Conservation (phyloP, 1,140 invertebrate species). For the Zophobas morio region DNA sequence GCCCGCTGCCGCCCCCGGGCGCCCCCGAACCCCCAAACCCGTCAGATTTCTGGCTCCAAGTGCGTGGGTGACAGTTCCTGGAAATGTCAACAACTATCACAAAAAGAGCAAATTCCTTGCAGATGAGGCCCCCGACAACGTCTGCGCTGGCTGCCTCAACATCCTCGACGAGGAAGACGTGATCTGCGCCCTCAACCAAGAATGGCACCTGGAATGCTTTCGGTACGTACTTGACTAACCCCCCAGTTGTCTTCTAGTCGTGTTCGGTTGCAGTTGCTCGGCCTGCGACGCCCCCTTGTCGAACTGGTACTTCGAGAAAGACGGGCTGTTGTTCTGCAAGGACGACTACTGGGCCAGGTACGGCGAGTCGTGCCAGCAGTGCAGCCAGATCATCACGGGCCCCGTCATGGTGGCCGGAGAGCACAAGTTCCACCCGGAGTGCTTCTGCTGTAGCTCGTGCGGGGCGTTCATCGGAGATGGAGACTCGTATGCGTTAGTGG, state of each 20-base stretch:
- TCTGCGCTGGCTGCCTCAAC: conserved; percentile 84
- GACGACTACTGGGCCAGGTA: conserved; percentile 91
- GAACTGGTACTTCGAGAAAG: conserved; percentile 95
- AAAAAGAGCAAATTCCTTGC: not conserved
- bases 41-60: conserved; percentile 2
- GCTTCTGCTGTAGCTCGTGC: conserved; percentile 90
- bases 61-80: conserved; percentile 41
- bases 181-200: conserved; percentile 84
- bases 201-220: conserved; percentile 92
- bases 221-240: conserved; percentile 69
- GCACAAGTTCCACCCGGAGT: conserved; percentile 96
- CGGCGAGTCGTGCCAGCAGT: conserved; percentile 91
- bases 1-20: not conserved
- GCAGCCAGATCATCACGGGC: conserved; percentile 89
- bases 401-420: conserved; percentile 95
- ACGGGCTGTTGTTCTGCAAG: conserved; percentile 90
- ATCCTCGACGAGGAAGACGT: conserved; percentile 82
- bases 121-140: conserved; percentile 49
- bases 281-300: conserved; percentile 87
- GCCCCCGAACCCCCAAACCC: not conserved
- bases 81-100: conserved; percentile 16
- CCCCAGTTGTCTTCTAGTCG: too few species aligned
- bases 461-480: conserved; percentile 91
- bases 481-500: conserved; percentile 91
- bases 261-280: conserved; percentile 78